Percentiles rank a stretch among this genome's conserved stretches.
Conservation (phyloP, 1,140 invertebrate genomes). For the Bemisia tabaci region DNA sequence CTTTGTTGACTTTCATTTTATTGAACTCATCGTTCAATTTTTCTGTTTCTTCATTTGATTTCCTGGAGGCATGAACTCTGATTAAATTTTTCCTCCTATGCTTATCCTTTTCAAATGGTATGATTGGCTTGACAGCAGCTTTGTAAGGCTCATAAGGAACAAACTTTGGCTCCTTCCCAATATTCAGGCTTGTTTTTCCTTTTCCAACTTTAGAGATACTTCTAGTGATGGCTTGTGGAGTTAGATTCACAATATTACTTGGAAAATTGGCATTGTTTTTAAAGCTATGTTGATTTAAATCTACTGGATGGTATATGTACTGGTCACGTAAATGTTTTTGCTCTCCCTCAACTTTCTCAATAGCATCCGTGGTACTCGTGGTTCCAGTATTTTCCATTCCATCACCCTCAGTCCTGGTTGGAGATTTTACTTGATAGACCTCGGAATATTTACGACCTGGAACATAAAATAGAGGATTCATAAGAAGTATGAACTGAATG, state of each 20-base stretch:
- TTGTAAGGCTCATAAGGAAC: slow-evolving; percentile 80
- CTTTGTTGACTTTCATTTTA: slow-evolving; percentile 1
- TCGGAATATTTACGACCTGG: not conserved
- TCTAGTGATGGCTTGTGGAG: not conserved
- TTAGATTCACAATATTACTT: not conserved
- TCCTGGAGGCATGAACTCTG: slow-evolving; percentile 17
- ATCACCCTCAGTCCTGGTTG: slow-evolving; percentile 7
- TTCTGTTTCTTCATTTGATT: slow-evolving; percentile 24
- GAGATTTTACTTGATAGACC: slow-evolving; percentile 4
- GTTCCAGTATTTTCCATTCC: slow-evolving; percentile 6
- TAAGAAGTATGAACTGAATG: not conserved
- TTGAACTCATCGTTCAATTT: slow-evolving; percentile 38
- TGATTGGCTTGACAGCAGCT: slow-evolving; percentile 64
- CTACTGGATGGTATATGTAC: slow-evolving; percentile 8
- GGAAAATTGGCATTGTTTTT: not conserved
- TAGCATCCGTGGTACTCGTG: not conserved
- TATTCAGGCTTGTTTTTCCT: not conserved
- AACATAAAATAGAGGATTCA: not conserved
- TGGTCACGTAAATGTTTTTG: slow-evolving; percentile 2
- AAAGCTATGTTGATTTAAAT: not conserved
- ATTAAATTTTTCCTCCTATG: slow-evolving; percentile 24
- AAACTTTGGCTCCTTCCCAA: slow-evolving; percentile 61
- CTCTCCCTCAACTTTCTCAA: not conserved
- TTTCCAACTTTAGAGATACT: not conserved
- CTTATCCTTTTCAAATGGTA: slow-evolving; percentile 30